Percentiles rank a stretch among this genome's conserved stretches.
phyloP scores from a whole-genome alignment of 2,113 vertebrate species.

The Pelecanus crispus region DNA sequence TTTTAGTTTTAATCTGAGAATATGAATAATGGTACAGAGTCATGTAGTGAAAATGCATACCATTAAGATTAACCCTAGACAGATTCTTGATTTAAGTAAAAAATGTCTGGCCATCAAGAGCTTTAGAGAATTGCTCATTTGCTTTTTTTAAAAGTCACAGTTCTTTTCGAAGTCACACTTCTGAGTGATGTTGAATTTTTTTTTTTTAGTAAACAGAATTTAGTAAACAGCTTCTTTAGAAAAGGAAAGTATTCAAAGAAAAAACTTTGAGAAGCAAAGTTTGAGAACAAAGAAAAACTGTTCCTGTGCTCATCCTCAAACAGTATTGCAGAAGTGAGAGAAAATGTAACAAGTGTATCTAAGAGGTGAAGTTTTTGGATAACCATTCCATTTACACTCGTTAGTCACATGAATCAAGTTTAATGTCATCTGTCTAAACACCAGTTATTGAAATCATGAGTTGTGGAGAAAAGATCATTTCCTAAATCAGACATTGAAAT shows the following conservation, averaged over 20 bases:
- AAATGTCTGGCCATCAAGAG: slow-evolving; percentile 6
- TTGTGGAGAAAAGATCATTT: not conserved
- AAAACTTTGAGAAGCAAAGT: not conserved
- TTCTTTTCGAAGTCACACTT: slow-evolving; percentile 1
- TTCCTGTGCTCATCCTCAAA: not conserved
- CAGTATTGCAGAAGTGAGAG: not conserved
- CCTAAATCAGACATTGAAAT: not conserved
- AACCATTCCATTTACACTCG: not conserved
- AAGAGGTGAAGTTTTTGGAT: not conserved
- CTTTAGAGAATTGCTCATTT: slow-evolving; percentile 46
- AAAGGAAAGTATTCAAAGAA: slow-evolving; percentile 7
- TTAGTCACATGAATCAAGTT: not conserved
- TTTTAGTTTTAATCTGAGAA: not conserved
- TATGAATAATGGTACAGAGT: not conserved
- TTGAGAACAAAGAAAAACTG: not conserved
- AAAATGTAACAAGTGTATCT: not conserved
- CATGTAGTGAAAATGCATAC: not conserved
- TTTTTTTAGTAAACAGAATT: not conserved
- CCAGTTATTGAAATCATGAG: not conserved
- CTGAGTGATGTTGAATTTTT: not conserved
- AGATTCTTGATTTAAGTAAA: slow-evolving; percentile 30
- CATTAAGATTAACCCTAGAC: not conserved
- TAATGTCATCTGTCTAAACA: not conserved
- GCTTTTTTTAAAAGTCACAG: not conserved
- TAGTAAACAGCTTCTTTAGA: not conserved